A percentile compares a stretch with the other conserved stretches of the same genome.
phyloP scores from a whole-genome alignment of 2,888 invertebrate species.

The Cacoxenus indagator region DNA sequence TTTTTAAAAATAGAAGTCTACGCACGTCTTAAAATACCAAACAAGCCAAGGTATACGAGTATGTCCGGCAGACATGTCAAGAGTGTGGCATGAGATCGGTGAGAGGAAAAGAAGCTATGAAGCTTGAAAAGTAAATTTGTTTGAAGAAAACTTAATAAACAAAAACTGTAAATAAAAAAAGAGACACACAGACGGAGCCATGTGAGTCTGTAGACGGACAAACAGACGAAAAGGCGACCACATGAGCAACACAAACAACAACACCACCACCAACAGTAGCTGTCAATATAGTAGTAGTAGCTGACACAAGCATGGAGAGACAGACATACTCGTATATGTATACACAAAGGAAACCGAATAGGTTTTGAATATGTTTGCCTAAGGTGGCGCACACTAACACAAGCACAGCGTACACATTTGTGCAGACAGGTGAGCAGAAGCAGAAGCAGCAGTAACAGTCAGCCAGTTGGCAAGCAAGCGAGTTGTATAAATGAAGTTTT shows the following conservation, averaged over 20 bases:
- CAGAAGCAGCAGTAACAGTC: not conserved
- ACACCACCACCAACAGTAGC: not conserved
- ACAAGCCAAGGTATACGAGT: no score
- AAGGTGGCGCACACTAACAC: not conserved
- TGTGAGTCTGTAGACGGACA: not conserved
- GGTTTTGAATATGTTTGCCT: constrained; percentile 15
- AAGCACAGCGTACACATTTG: not conserved
- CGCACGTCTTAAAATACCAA: no score
- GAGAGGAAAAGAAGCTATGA: no score
- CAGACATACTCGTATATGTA: not conserved
- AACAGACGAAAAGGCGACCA: not conserved
- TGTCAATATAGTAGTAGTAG: not conserved
- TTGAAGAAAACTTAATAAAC: constrained; percentile 46
- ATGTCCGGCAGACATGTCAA: no score
- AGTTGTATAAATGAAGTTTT: not conserved
- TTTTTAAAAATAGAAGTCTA: not conserved
- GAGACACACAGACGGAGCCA: not conserved
- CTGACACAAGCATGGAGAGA: not conserved
- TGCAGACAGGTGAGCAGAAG: not conserved
- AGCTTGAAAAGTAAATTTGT: constrained; percentile 21
- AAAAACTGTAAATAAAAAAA: constrained; percentile 26
- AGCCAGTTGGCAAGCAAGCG: no score
- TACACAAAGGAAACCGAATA: not conserved
- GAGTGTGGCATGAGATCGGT: no score
- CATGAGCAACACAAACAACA: not conserved